Percentiles rank a stretch among this genome's conserved stretches.
These are phyloP conservation scores for Plebejus argus DNA, from an alignment of 2,888 invertebrate species.

Conservation along the genomic window DNA sequence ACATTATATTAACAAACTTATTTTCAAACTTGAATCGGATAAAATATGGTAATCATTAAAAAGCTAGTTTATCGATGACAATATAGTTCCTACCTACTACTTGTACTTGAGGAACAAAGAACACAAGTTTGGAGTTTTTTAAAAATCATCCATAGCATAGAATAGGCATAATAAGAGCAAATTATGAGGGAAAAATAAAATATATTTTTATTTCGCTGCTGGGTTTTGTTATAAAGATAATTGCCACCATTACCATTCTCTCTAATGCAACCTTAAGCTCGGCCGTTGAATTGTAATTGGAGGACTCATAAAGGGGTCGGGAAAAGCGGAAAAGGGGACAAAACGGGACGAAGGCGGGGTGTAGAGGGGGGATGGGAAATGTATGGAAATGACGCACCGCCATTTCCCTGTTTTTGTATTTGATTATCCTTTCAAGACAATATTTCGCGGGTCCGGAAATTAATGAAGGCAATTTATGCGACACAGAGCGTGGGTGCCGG, in stretches of 20 bases:
- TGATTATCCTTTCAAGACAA: slow-evolving; percentile 82
- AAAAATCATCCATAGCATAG: not conserved
- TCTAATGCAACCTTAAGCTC: slow-evolving; percentile 75
- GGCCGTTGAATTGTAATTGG: slow-evolving; percentile 73
- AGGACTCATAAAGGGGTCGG: slow-evolving; percentile 75
- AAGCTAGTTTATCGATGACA: too few relatives aligned
- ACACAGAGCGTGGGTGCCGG: slow-evolving; percentile 68
- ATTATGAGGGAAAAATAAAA: slow-evolving; percentile 20
- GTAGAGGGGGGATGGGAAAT: slow-evolving; percentile 55
- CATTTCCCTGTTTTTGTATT: slow-evolving; percentile 81
- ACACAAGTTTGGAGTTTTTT: slow-evolving; percentile 1
- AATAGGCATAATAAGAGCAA: slow-evolving; percentile 8
- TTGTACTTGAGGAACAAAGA: not conserved
- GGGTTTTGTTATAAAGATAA: slow-evolving; percentile 47
- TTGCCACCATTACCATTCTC: slow-evolving; percentile 53
- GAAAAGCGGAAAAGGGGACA: slow-evolving; percentile 63
- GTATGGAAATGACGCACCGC: slow-evolving; percentile 80
- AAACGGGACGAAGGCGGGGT: slow-evolving; percentile 66
- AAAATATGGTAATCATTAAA: too few relatives aligned
- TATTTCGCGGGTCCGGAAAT: slow-evolving; percentile 80
- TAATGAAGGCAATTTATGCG: slow-evolving; percentile 81
- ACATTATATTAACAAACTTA: too few relatives aligned
- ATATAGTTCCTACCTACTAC: too few relatives aligned
- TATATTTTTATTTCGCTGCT: slow-evolving; percentile 38
- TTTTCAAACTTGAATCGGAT: too few relatives aligned